Evolutionary conservation across 1,140 invertebrate genomes (phyloP).

Genomic region (Mercenaria mercenaria): DNA sequence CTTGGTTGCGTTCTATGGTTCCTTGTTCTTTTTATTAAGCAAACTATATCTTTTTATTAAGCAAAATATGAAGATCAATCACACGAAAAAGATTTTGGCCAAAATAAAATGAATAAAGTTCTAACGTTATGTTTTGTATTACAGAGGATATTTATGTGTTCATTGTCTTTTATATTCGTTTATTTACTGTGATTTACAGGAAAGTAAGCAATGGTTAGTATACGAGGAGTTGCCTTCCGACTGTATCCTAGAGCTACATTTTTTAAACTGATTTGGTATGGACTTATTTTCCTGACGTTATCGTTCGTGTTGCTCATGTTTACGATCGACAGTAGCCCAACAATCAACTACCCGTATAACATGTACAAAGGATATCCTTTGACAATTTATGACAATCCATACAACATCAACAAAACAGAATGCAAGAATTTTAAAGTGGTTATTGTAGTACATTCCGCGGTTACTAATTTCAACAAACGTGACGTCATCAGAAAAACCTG

Average conservation of each 20-base stretch:
- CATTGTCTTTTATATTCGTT: too few relatives aligned
- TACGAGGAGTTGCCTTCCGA: neutral
- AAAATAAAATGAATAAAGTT: too few relatives aligned
- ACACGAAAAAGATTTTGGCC: too few relatives aligned
- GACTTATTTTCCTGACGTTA: neutral
- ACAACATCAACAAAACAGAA: neutral
- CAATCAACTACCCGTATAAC: neutral
- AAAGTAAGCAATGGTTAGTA: neutral
- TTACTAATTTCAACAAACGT: neutral
- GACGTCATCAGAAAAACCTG: neutral
- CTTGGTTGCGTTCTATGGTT: too few relatives aligned
- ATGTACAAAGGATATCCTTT: neutral
- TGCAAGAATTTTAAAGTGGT: neutral
- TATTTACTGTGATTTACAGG: neutral
- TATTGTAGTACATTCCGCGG: neutral
- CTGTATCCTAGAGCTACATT: neutral
- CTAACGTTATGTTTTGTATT: too few relatives aligned
- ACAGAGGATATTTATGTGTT: too few relatives aligned
- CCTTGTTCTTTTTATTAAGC: too few relatives aligned
- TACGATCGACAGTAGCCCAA: neutral
- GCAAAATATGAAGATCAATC: too few relatives aligned
- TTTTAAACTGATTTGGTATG: neutral
- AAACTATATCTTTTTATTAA: too few relatives aligned
- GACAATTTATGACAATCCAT: neutral
- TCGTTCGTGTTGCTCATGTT: neutral